Evolutionary conservation across 2,797 vertebrate genomes (phyloP), one percentile per base, ranked within the genome.

Genomic region (Heteromormyrus szaboi): DNA sequence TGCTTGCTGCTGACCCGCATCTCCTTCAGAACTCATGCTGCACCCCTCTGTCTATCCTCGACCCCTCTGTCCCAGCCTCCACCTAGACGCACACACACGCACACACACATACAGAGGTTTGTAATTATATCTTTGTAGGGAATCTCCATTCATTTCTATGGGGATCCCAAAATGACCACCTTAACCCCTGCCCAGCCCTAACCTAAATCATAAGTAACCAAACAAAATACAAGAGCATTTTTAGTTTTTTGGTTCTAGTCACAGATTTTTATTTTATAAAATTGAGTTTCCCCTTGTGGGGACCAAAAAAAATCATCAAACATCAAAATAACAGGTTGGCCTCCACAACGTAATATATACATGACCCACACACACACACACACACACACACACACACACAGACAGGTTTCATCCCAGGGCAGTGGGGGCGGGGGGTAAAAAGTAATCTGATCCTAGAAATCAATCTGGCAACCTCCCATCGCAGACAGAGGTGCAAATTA

Each of bases 401-500:
- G 46, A 59, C 88, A 59, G 62, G 22, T 65, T 65, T 65, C 25
- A 33, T 68, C 37, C 14, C n/a, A 4, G 41, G 22, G 29, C 50
- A 11, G 11, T 4, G 51, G 87, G 44, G 59, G 3, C 76, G 50
- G 44, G 68, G 83, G n/a, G 1, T 83, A 85, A 81, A 44, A 1
- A 4, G 88, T 87, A 88, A 91, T 91, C 88, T 86, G 62, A 90
- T 88, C 86, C 19, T 46, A 81, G 85, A 76, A 56, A 87, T 62
- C 65, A 62, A 65, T 37, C 83, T 37, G 9, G 17, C 44, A 9
- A 46, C 17, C 56, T 68, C 59, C 85, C 37, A 79, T 50, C 90
- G 89, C 53, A 72, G 53, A 68, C 81, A 37, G 46, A 90, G 68
- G 79, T 46, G 48, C 65, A 91, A 91, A 90, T 86, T n/a, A 90